A percentile compares a stretch with the other conserved stretches of the same genome.
Evolutionary conservation across 2,113 vertebrate species (phyloP).

Genomic region (Albula goreensis): DNA sequence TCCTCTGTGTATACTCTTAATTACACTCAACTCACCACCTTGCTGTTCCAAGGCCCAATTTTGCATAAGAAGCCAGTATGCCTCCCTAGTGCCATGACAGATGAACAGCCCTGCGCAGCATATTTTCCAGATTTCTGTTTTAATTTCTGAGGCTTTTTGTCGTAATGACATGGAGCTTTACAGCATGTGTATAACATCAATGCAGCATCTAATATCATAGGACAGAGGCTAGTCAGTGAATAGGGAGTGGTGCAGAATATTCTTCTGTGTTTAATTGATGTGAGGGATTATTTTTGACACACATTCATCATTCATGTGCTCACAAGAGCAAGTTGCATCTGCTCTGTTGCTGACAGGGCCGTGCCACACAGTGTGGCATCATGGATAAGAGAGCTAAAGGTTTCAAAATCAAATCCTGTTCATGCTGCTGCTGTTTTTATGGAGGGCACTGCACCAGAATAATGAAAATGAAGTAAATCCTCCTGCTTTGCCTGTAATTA

Average conservation of each 20-base stretch:
- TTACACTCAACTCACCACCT: slow-evolving; percentile 62
- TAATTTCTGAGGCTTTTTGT: slow-evolving; percentile 39
- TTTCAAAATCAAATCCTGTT: too few species aligned
- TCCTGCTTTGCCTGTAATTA: too few species aligned
- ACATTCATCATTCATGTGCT: not conserved
- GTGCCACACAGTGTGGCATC: too few species aligned
- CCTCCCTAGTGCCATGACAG: slow-evolving; percentile 29
- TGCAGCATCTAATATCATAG: not conserved
- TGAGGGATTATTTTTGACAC: not conserved
- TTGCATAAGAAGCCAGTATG: slow-evolving; percentile 26
- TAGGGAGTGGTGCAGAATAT: not conserved
- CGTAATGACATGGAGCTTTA: slow-evolving; percentile 13
- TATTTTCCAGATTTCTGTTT: slow-evolving; percentile 52
- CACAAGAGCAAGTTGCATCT: not conserved
- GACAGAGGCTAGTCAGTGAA: not conserved
- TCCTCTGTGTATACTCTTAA: slow-evolving; percentile 62
- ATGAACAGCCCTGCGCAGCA: slow-evolving; percentile 39
- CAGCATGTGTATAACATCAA: not conserved
- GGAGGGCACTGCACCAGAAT: too few species aligned
- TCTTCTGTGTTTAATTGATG: not conserved
- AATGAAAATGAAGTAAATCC: too few species aligned
- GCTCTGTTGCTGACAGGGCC: not conserved
- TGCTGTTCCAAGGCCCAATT: slow-evolving; percentile 53
- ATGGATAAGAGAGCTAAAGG: too few species aligned
- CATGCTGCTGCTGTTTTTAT: too few species aligned